These are phyloP conservation scores for Helleia helle DNA, from an alignment of 2,888 invertebrate genomes.

Conservation along the genomic window DNA sequence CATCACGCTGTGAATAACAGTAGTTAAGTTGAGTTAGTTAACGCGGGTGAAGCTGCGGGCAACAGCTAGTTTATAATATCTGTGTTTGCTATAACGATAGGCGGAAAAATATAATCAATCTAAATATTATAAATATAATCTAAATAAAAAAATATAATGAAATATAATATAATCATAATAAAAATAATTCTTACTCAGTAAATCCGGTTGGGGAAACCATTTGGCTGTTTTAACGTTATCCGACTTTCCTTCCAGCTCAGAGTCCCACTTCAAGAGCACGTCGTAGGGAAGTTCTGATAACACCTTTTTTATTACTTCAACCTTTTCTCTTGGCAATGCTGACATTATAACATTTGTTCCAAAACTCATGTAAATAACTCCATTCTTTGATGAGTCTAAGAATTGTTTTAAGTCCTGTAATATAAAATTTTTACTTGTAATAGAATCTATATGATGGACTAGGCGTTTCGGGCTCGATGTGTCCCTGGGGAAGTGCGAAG, in stretches of 20 bases:
- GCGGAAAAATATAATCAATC: too few species aligned
- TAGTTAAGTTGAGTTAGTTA: too few species aligned
- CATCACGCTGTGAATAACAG: too few species aligned
- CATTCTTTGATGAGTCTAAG: slow-evolving; percentile 45
- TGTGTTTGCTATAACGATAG: too few species aligned
- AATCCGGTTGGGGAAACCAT: slow-evolving; percentile 61
- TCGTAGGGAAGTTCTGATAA: slow-evolving; percentile 51
- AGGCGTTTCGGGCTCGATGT: too few species aligned
- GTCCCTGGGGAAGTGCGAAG: too few species aligned
- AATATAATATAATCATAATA: too few species aligned
- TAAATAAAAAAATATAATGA: too few species aligned
- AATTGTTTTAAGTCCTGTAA: slow-evolving; percentile 42
- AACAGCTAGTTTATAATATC: too few species aligned
- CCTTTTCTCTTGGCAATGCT: slow-evolving; percentile 33
- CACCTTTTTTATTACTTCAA: slow-evolving; percentile 34
- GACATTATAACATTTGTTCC: slow-evolving; percentile 47
- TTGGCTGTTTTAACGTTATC: slow-evolving; percentile 47
- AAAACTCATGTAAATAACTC: slow-evolving; percentile 57
- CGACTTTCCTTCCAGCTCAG: slow-evolving; percentile 38
- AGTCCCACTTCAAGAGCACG: slow-evolving; percentile 59
- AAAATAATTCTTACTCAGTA: slow-evolving; percentile 36
- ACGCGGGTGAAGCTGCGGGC: too few species aligned
- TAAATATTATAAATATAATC: too few species aligned
- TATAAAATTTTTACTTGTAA: neutral
- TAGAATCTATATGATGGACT: too few species aligned